Evolutionary conservation across 2,113 vertebrate genomes (phyloP), one percentile per base, ranked within the genome.

Genomic region (Arenaria interpres): DNA sequence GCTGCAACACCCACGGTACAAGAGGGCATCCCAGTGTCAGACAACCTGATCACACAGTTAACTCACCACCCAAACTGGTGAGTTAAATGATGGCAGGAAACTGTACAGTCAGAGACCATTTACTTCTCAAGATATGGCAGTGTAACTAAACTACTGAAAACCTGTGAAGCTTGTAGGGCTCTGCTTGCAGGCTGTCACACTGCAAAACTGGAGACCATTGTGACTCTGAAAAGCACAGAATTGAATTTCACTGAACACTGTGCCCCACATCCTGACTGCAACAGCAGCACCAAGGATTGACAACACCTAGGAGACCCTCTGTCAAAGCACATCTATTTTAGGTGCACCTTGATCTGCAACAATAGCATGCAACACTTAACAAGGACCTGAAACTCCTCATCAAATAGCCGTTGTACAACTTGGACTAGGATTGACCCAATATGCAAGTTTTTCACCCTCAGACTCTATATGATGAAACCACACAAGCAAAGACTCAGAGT

Each of bases 241-340:
- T 1, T n/a, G 2, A 72, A 14, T 23, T 30, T 3, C 4, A 56
- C 12, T 28, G 46, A 85, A 30, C 22, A 75, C 4, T 0, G 0
- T 35, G 18, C 10, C 17, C 18, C n/a, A 79, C 28, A 60, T 12
- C 23, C 35, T n/a, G 12, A 27, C 19, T 32, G 4, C 45, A n/a
- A 45, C 3, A 41, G 12, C 18, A 74, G 14, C 25, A 46, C 19
- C 41, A 63, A 75, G 20, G 7, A 28, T 59, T 75, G 28, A 10
- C 23, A 56, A 9, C 3, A 62, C 17, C 9, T 30, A 35, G 56
- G 27, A 72, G 27, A 39, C 7, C 2, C 8, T 82, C 12, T 72
- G 12, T 43, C 23, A 57, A 75, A 83, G n/a, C 16, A 18, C 3
- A 20, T 46, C 12, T 43, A 2, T 53, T 67, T 45, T 68, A 48